A percentile compares a stretch with the other conserved stretches of the same genome.
phyloP scores from a whole-genome alignment of 2,888 invertebrate genomes.

The Synergus gifuensis region DNA sequence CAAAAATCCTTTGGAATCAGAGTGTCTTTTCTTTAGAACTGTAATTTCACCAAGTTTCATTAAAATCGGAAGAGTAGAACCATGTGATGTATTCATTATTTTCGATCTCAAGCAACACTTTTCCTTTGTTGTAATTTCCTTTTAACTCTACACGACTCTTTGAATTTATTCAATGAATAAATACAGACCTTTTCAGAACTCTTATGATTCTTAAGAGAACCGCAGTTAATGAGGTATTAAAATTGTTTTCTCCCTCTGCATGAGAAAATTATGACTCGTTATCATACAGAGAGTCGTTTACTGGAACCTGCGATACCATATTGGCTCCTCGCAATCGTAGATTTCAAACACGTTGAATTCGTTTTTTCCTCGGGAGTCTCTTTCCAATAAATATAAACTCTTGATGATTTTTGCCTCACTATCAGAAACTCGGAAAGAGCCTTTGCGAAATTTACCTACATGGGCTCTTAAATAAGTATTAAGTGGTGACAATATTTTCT shows the following conservation, averaged over 20 bases:
- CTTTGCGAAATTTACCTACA: conserved; percentile 13
- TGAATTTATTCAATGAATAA: neutral
- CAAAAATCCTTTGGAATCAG: too few species aligned
- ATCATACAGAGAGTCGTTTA: neutral
- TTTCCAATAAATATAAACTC: conserved; percentile 4
- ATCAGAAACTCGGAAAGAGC: neutral
- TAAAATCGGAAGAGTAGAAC: too few species aligned
- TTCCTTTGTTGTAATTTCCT: neutral
- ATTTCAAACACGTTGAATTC: conserved; percentile 12
- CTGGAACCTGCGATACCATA: neutral
- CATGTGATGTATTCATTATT: neutral
- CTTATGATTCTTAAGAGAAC: neutral
- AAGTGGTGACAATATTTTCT: conserved; percentile 1
- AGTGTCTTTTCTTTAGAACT: too few species aligned
- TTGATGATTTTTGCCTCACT: conserved; percentile 1
- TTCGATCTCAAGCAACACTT: neutral
- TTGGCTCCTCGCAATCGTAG: conserved; percentile 22
- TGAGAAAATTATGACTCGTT: conserved; percentile 17
- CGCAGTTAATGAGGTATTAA: conserved; percentile 18
- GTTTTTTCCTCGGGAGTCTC: neutral
- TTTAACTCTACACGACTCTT: neutral
- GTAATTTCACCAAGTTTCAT: too few species aligned
- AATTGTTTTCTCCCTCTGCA: neutral
- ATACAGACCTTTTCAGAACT: neutral
- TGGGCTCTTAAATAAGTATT: neutral